Evolutionary conservation across 2,797 vertebrate genomes (phyloP).

Genomic region (Gouania willdenowi): DNA sequence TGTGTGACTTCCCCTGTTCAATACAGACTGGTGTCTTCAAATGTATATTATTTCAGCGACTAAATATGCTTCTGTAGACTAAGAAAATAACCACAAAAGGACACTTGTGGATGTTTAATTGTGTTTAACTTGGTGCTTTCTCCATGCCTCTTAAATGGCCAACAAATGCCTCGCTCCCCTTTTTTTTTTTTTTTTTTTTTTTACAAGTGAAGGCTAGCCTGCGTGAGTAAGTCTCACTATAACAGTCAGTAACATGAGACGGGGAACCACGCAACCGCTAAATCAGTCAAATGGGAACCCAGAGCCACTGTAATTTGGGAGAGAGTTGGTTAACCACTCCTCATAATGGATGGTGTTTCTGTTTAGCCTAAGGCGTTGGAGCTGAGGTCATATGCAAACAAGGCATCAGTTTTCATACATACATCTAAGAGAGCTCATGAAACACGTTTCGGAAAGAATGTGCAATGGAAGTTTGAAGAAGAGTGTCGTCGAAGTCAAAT

Average conservation of each 20-base stretch:
- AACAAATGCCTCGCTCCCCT: constrained; percentile 41
- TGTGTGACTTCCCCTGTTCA: constrained; percentile 13
- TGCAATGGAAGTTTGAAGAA: constrained; percentile 6
- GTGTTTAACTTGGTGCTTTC: constrained; percentile 38
- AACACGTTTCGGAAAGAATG: constrained; percentile 2
- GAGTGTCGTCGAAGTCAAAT: too few relatives aligned
- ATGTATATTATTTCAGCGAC: constrained; percentile 18
- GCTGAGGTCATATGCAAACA: constrained; percentile 75
- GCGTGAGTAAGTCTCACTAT: constrained; percentile 62
- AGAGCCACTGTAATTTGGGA: constrained; percentile 74
- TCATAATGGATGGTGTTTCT: constrained; percentile 77
- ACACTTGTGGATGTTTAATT: constrained; percentile 25
- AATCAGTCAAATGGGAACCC: constrained; percentile 73
- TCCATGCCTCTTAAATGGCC: constrained; percentile 39
- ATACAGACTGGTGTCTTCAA: constrained; percentile 13
- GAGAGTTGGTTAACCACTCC: constrained; percentile 72
- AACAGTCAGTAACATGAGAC: constrained; percentile 70
- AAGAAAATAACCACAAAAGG: constrained; percentile 13
- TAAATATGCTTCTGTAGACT: constrained; percentile 12
- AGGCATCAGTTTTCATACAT: constrained; percentile 45
- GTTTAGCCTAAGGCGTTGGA: constrained; percentile 72
- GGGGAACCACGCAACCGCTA: constrained; percentile 71
- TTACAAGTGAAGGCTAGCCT: constrained; percentile 56
- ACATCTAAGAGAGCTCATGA: constrained; percentile 26
- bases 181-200: too few relatives aligned